Base-by-base conservation (phyloP, 2,888 invertebrate genomes). In the Vandiemenella viatica region DNA sequence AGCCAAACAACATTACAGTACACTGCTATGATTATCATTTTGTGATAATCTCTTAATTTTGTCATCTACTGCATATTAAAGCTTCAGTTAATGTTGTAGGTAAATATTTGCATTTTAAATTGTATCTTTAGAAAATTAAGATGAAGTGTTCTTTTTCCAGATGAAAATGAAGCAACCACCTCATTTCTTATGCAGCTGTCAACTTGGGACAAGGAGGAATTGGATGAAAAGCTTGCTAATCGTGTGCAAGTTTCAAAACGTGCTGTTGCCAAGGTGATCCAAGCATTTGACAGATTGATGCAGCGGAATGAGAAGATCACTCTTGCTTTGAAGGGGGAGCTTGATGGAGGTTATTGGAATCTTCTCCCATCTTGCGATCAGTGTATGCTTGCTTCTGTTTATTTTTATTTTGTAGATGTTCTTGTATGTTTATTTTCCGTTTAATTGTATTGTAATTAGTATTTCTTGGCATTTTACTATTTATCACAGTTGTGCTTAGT, bases 191-290 rank as follows among this genome's bases (percentile, higher is more conserved):
- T 92, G 69, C 89, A 95, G 63, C 67, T 97, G 37, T 93, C 95
- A 1, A 93, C 93, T 0, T 96, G 96, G 95, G 96, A 97, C 64
- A 92, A 93, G 62, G 91, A 93, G 61, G 96, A 97, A 64, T 69
- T 97, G 48, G 96, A 97, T 61, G 93, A 95, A 57, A 92, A 93
- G 67, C 72, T 97, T 32, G 90, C 92, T 0, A 92, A 95, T 68
- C 72, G 96, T 21, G 96, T 96, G 5, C 93, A 91, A 70, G 95
- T 96, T 17, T 95, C 95, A 8, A 92, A 93, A 63, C 72, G 96
- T 52, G 96, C 95, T 6, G 93, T 97, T 18, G 93, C 92, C 3
- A 96, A 96, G 70, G 86, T 97, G 21, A 80, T 97, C 46, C 92
- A 95, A 67, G 93, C 93, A 0, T 96, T 95, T 66, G 97, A 97